phyloP scores from a whole-genome alignment of 2,113 vertebrate species.

The Tenrec ecaudatus region DNA sequence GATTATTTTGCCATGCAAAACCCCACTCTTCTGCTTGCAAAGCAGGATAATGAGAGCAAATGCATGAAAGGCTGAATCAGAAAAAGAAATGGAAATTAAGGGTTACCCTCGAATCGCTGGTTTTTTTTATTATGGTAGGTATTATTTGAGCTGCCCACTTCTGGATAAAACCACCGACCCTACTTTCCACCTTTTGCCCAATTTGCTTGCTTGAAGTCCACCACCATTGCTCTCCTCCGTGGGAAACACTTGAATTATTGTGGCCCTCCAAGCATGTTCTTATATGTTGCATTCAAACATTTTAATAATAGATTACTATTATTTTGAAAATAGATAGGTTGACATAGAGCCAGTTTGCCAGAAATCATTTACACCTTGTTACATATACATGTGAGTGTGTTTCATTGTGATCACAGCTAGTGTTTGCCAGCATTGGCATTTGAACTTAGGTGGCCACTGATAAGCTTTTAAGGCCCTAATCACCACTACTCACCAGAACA shows the following conservation, averaged over 20 bases:
- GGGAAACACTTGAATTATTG: constrained; percentile 11
- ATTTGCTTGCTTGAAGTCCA: constrained; percentile 33
- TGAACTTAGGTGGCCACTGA: no score
- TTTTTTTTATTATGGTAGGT: background rate
- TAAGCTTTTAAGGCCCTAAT: no score
- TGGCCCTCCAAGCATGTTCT: background rate
- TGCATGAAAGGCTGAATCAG: constrained; percentile 9
- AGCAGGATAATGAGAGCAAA: constrained; percentile 27
- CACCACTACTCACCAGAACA: no score
- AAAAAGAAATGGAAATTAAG: constrained; percentile 45
- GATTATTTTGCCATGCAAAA: constrained; percentile 64
- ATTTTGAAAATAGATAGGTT: background rate
- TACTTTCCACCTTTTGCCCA: background rate
- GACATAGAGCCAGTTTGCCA: background rate
- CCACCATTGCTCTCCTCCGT: background rate
- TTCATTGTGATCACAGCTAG: background rate
- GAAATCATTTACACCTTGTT: constrained; percentile 27
- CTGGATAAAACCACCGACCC: background rate
- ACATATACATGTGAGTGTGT: background rate
- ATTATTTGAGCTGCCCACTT: background rate
- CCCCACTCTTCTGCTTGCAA: background rate
- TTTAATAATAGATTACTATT: constrained; percentile 15
- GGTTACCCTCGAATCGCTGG: background rate
- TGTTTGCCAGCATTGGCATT: background rate
- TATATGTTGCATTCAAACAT: background rate